Evolutionary conservation across 2,113 vertebrate species (phyloP), one percentile per base, ranked within the genome.

Genomic region (Anser cygnoides): DNA sequence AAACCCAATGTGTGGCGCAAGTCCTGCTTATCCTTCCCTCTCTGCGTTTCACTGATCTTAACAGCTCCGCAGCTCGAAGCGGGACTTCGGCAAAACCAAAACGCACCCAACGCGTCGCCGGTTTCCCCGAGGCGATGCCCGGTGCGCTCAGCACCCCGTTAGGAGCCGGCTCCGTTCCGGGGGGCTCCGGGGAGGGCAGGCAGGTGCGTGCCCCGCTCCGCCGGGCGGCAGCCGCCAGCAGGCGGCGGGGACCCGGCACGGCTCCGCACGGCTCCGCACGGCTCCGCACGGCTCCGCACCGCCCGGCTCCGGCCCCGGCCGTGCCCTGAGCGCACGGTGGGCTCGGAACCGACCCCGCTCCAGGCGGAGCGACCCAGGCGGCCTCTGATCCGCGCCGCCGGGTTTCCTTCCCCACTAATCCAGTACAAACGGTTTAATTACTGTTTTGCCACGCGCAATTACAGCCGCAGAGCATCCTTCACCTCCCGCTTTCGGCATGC

Each of bases 381-480:
- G 66, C 63, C 88, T 93, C 41, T 81, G 61, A 71, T 57, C 73
- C 65, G 44, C 6, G 81, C 93, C 68, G 88, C 66, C 92, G 68
- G 78, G 65, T 95, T 95, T 93, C 87, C 89, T 95, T 90, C 95
- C 95, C 92, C 94, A 35, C 83, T 97, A 97, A 98, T 97, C 94
- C 95, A 95, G 95, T 95, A 97, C 95, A 96, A 95, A 97, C 87
- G 18, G 88, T 91, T 97, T 97, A 98, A 98, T 97, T 95, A 96
- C 94, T 97, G 70, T 97, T 96, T 97, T 95, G 92, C 92, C 91
- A 54, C 43, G 94, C 87, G 77, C 72, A 77, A 95, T 92, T 95
- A 91, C 88, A 81, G 94, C 93, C 63, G 75, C 72, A 57, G 88
- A 91, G 81, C 87, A 78, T 85, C 75, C 57, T 39, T 59, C 74